A percentile compares a stretch with the other conserved stretches of the same genome.
Conservation (phyloP, 2,797 vertebrate species). For the Poecilia velifera region DNA sequence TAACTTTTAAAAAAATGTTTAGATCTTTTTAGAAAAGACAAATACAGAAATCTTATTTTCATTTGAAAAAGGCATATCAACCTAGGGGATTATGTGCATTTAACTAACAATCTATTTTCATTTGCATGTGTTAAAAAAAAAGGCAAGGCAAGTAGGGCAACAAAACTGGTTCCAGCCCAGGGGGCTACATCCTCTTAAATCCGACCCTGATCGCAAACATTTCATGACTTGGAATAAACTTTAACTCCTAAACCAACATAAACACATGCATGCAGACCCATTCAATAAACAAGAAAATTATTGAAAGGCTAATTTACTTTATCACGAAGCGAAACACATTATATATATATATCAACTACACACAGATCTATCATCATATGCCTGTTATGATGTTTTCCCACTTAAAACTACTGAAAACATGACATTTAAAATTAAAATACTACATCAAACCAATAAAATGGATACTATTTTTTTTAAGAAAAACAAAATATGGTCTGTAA, state of each 20-base stretch:
- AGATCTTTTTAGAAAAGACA: not conserved
- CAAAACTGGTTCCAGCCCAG: not conserved
- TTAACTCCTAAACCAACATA: not conserved
- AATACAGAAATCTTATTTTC: not conserved
- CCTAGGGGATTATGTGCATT: not conserved
- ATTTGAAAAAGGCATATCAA: not conserved
- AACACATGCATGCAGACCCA: not conserved
- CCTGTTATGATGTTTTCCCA: no score
- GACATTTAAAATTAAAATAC: no score
- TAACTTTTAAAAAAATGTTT: not conserved
- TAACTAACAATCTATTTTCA: not conserved
- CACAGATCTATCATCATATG: no score
- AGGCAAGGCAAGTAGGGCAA: not conserved
- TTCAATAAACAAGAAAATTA: no score
- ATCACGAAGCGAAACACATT: no score
- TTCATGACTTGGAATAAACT: constrained; percentile 1
- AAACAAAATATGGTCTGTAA: no score
- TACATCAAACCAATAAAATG: no score
- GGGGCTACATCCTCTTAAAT: not conserved
- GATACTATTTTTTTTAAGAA: no score
- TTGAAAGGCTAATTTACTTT: no score
- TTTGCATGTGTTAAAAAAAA: not conserved
- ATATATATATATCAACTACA: no score
- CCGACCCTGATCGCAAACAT: not conserved
- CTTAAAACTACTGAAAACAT: no score